Evolutionary conservation across 1,140 invertebrate species (phyloP).

Genomic region (Leptopilina clavipes): DNA sequence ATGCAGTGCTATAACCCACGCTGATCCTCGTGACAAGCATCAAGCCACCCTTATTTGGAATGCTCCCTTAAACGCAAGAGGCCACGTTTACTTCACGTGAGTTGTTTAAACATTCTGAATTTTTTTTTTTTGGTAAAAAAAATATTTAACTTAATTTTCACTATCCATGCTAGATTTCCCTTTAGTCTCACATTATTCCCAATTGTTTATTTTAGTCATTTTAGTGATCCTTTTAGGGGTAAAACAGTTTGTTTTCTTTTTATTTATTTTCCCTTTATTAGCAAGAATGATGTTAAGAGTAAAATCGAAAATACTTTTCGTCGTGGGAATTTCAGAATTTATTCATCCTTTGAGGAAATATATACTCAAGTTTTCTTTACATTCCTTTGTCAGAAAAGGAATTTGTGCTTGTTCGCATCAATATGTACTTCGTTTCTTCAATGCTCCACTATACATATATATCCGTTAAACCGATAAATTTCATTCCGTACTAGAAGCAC

Average conservation of each 20-base stretch:
- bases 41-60: constrained; percentile 84
- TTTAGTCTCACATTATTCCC: no score
- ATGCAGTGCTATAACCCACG: constrained; percentile 86
- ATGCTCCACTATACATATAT: not conserved
- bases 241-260: no score
- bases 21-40: constrained; percentile 84
- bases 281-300: not conserved
- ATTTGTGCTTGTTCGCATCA: not conserved
- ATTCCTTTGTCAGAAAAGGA: constrained; percentile 2
- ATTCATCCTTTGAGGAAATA: not conserved
- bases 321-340: not conserved
- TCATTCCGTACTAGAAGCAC: not conserved
- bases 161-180: no score
- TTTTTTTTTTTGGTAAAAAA: no score
- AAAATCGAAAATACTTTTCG: not conserved
- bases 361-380: not conserved
- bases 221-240: no score
- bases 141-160: no score
- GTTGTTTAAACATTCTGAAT: no score
- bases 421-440: not conserved
- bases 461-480: constrained; percentile 1
- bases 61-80: constrained; percentile 79
- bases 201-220: no score
- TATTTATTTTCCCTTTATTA: not conserved
- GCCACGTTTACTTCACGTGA: constrained; percentile 87